Percentiles rank a stretch among this genome's conserved stretches.
phyloP scores from a whole-genome alignment of 2,797 vertebrate genomes.

The Phoeniculus purpureus region DNA sequence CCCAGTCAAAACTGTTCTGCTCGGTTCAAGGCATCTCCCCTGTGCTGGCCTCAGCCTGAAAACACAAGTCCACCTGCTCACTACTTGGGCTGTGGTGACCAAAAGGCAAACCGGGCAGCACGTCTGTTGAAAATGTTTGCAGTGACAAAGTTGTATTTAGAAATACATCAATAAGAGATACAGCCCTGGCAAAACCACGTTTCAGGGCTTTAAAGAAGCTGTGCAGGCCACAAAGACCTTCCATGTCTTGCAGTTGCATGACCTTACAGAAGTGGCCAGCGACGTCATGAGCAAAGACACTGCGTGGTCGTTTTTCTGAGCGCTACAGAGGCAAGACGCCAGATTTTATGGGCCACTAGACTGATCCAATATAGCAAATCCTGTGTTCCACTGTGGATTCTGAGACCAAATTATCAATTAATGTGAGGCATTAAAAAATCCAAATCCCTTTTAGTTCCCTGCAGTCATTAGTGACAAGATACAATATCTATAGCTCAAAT shows the following conservation, averaged over 20 bases:
- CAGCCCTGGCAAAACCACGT: not conserved
- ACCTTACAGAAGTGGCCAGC: not conserved
- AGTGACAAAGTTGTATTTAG: not conserved
- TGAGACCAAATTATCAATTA: constrained; percentile 69
- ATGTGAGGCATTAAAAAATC: constrained; percentile 65
- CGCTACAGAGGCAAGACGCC: constrained; percentile 38
- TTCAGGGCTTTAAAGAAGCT: not conserved
- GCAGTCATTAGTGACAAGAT: constrained; percentile 64
- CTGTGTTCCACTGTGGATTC: constrained; percentile 55
- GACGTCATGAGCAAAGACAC: not conserved
- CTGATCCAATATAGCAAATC: constrained; percentile 65
- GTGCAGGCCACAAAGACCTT: not conserved
- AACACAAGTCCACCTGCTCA: not conserved
- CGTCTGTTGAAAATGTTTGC: not conserved
- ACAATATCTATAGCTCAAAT: constrained; percentile 53
- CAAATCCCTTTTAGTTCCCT: constrained; percentile 64
- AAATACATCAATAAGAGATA: not conserved
- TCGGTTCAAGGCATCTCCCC: not conserved
- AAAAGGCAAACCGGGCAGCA: not conserved
- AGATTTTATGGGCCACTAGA: constrained; percentile 61
- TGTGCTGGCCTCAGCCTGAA: not conserved
- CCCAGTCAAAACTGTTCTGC: constrained; percentile 43
- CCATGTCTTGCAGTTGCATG: not conserved
- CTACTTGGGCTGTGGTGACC: not conserved
- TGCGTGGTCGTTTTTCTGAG: constrained; percentile 38